Conservation (phyloP, 1,140 invertebrate species). For the Metopolophium dirhodum region DNA sequence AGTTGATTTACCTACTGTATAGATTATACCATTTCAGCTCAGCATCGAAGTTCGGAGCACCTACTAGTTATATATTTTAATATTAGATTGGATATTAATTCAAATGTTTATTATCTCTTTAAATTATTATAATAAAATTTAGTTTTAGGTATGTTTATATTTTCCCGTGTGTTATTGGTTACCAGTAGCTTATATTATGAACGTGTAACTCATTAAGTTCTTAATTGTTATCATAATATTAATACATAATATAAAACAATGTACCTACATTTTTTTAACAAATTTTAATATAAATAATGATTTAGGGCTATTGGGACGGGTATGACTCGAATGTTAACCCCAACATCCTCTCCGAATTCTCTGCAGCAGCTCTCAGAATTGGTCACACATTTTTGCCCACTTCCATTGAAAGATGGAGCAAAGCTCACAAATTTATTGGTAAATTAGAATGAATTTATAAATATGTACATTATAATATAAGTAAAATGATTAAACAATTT, state of each 20-base stretch:
- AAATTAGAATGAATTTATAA: slow-evolving; percentile 60
- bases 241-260: neutral
- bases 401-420: slow-evolving; percentile 70
- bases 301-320: slow-evolving; percentile 85
- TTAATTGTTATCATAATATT: neutral
- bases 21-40: too few relatives aligned
- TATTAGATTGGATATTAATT: too few relatives aligned
- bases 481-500: neutral
- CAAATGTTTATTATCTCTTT: too few relatives aligned
- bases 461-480: neutral
- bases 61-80: too few relatives aligned
- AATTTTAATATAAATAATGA: slow-evolving; percentile 49
- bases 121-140: too few relatives aligned
- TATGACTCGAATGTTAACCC: slow-evolving; percentile 73
- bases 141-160: too few relatives aligned
- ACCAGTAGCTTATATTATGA: too few relatives aligned
- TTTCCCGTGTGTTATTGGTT: too few relatives aligned
- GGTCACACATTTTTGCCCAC: slow-evolving; percentile 79
- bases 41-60: too few relatives aligned
- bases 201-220: too few relatives aligned
- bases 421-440: slow-evolving; percentile 92
- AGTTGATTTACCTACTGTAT: too few relatives aligned
- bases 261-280: too few relatives aligned
- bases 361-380: slow-evolving; percentile 85
- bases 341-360: slow-evolving; percentile 73